Evolutionary conservation across 2,113 vertebrate genomes (phyloP).

Genomic region (Lepus timidus): DNA sequence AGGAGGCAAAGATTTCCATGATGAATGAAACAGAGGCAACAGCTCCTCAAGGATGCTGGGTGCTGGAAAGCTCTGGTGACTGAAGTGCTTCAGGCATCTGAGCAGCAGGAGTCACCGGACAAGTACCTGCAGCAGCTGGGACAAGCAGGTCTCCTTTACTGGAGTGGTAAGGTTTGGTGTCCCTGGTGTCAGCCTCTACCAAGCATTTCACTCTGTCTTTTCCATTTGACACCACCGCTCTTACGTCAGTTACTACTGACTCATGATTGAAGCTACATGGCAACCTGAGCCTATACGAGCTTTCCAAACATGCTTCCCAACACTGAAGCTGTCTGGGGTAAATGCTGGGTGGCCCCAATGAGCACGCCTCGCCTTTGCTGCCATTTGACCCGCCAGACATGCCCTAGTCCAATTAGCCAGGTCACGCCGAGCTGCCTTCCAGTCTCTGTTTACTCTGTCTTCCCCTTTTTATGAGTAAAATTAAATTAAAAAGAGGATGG

Average conservation of each 20-base stretch:
- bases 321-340: not conserved
- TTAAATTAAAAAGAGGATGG: not conserved
- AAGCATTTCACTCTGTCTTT: not conserved
- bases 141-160: not conserved
- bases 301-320: not conserved
- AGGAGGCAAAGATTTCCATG: not conserved
- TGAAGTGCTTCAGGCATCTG: not conserved
- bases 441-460: not conserved
- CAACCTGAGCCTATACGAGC: not conserved
- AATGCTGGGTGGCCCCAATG: too few relatives aligned
- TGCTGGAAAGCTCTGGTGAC: not conserved
- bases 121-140: not conserved
- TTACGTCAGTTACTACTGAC: not conserved
- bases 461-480: not conserved
- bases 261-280: not conserved
- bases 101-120: not conserved
- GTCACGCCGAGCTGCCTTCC: too few relatives aligned
- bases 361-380: not conserved
- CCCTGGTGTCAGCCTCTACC: not conserved
- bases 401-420: too few relatives aligned
- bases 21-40: not conserved
- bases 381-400: too few relatives aligned
- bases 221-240: not conserved
- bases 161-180: not conserved
- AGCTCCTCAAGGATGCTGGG: not conserved